Evolutionary conservation across 2,888 invertebrate species (phyloP), one percentile per base, ranked within the genome.

Genomic region (Drosophila robusta): DNA sequence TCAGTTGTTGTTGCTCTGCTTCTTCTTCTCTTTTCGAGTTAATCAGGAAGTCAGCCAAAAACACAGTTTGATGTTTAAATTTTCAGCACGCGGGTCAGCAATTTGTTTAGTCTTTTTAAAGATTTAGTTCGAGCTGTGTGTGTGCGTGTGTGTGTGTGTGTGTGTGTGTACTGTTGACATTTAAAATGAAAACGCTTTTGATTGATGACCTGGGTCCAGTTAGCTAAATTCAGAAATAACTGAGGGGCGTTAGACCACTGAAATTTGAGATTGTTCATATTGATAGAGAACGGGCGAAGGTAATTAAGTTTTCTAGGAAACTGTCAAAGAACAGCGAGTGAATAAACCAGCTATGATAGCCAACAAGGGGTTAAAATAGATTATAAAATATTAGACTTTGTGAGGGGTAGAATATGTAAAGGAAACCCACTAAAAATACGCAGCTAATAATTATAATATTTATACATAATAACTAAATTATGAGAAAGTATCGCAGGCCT

Each of bases 1-100:
- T 57, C 57, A 58, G 44, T 70, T 47, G 65, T 58, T 70, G 61
- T 54, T 65, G 34, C 44, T 63, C 38, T 42, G 44, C n/a, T n/a
- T 63, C 29, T 66, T 63, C 46, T 62, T 56, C 42, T 61, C 54
- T 71, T 75, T 82, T 87, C 87, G 64, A 78, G 75, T 80, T 82
- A 82, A 82, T 82, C 87, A 82, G 82, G 82, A 82, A 82, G 87
- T 82, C 78, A 72, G 78, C 70, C 47, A 45, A 54, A 76, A 74
- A 63, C 58, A 69, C 67, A 76, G 63, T 87, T 80, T 87, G 69
- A 83, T 86, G 87, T 87, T 87, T 80, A 70, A 80, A 83, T 82
- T 81, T 66, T 75, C 75, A 71, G 75, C 68, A 66, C 63, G 70
- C 70, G 64, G 76, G 77, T 60, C 69, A 55, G 71, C 82, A 83